phyloP scores from a whole-genome alignment of 2,113 vertebrate species.

The Phylloscopus trochiloides region DNA sequence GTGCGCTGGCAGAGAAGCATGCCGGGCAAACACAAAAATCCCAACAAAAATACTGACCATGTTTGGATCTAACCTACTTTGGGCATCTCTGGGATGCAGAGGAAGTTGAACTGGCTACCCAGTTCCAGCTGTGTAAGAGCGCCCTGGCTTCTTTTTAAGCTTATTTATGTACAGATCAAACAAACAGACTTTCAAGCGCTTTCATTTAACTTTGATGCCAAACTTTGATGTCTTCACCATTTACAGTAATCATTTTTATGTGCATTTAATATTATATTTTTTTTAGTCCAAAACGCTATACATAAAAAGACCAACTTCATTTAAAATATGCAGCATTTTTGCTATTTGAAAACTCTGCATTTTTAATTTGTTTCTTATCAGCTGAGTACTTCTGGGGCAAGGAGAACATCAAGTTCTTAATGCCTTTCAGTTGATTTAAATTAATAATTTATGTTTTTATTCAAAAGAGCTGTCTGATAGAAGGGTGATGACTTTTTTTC shows the following conservation, averaged over 20 bases:
- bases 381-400: conserved; percentile 45
- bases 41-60: background rate
- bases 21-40: background rate
- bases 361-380: conserved; percentile 70
- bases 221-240: conserved; percentile 48
- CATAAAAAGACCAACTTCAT: conserved; percentile 47
- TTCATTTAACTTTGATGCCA: conserved; percentile 41
- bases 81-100: background rate
- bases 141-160: background rate
- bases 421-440: conserved; percentile 51
- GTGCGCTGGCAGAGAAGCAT: background rate
- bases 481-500: background rate
- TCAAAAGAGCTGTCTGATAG: conserved; percentile 20
- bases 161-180: conserved; percentile 53
- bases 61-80: background rate
- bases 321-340: conserved; percentile 12
- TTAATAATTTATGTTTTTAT: conserved; percentile 52
- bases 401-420: conserved; percentile 42
- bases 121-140: background rate
- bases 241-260: conserved; percentile 41
- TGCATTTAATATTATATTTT: conserved; percentile 27
- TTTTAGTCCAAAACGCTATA: background rate
- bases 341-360: conserved; percentile 31
- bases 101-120: background rate
- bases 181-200: conserved; percentile 27